phyloP scores from a whole-genome alignment of 2,797 vertebrate genomes.

The Odontamblyopus rebecca region DNA sequence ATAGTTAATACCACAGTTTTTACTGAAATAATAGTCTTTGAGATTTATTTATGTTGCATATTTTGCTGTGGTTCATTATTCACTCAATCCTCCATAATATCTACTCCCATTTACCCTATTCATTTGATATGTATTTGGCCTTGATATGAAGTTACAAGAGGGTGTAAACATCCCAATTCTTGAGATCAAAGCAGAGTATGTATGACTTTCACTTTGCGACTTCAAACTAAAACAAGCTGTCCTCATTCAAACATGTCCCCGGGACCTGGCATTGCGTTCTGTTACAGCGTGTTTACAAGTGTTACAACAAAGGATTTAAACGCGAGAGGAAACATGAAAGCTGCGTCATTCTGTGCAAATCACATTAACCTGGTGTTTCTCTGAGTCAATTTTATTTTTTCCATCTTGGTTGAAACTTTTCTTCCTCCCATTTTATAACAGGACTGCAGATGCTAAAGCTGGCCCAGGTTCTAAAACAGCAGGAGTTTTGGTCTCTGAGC shows the following conservation, averaged over 20 bases:
- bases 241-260: slow-evolving; percentile 3
- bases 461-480: slow-evolving; percentile 79
- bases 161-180: background rate
- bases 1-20: background rate
- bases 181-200: slow-evolving; percentile 2
- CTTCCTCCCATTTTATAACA: slow-evolving; percentile 59
- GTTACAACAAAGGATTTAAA: slow-evolving; percentile 5
- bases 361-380: slow-evolving; percentile 14
- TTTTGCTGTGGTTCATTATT: background rate
- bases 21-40: background rate
- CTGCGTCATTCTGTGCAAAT: slow-evolving; percentile 1
- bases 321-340: background rate
- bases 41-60: background rate
- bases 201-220: slow-evolving; percentile 9
- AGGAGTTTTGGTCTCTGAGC: slow-evolving; percentile 73
- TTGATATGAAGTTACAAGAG: background rate
- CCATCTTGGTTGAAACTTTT: slow-evolving; percentile 43
- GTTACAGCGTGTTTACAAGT: slow-evolving; percentile 9
- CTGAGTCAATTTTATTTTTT: slow-evolving; percentile 46
- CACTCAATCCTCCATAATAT: background rate
- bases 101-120: background rate
- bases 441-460: slow-evolving; percentile 78
- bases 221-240: slow-evolving; percentile 12
- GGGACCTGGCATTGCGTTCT: background rate
- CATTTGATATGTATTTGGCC: background rate